phyloP scores from a whole-genome alignment of 2,888 invertebrate genomes.

The Prionchulus punctatus region DNA sequence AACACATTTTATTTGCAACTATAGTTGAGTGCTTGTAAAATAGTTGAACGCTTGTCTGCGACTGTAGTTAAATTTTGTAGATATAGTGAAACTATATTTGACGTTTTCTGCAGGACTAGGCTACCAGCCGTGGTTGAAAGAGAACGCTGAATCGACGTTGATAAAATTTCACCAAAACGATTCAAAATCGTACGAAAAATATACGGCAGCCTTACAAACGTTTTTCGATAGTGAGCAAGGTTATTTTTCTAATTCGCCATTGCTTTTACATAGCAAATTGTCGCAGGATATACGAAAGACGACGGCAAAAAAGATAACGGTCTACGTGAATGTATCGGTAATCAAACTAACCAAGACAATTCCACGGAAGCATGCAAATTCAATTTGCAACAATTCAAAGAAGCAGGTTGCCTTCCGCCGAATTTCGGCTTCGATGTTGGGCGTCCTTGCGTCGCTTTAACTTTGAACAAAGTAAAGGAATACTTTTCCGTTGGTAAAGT shows the following conservation, averaged over 20 bases:
- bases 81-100: too few relatives aligned
- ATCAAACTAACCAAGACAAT: neutral
- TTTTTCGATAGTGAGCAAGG: slow-evolving; percentile 20
- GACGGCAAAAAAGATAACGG: neutral
- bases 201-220: slow-evolving; percentile 19
- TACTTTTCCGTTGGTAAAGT: neutral
- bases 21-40: too few relatives aligned
- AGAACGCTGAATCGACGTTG: slow-evolving; percentile 83
- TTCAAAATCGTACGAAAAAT: slow-evolving; percentile 23
- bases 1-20: too few relatives aligned
- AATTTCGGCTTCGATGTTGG: slow-evolving; percentile 68
- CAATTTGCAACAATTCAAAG: too few relatives aligned
- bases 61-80: too few relatives aligned
- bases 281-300: neutral
- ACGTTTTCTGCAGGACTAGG: slow-evolving; percentile 57
- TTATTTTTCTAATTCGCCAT: too few relatives aligned
- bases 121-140: slow-evolving; percentile 84
- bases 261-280: too few relatives aligned
- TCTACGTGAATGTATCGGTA: neutral
- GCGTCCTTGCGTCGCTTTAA: slow-evolving; percentile 82
- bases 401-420: too few relatives aligned
- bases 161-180: slow-evolving; percentile 62
- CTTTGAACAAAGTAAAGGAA: slow-evolving; percentile 70
- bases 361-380: too few relatives aligned
- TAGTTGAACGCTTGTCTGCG: too few relatives aligned